These are phyloP conservation scores for Masnerella sp. DNA, from an alignment of 2,888 invertebrate species.

Conservation along the genomic window DNA sequence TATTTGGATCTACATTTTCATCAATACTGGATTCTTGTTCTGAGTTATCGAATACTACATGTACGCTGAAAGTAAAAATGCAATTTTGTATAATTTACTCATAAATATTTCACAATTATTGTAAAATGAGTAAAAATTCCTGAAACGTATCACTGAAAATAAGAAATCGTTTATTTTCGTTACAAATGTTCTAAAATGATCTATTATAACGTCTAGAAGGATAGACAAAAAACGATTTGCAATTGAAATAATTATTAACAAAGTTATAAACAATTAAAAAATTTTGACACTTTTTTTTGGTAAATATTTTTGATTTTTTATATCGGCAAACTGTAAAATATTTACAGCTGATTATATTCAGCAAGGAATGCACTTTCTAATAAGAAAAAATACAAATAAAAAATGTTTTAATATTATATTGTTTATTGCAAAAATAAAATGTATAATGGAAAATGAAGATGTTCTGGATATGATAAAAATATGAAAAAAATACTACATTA, in stretches of 20 bases:
- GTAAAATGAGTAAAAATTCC: too few relatives aligned
- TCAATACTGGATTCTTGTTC: too few relatives aligned
- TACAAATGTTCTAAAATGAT: neutral
- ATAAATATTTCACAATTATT: too few relatives aligned
- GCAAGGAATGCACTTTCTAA: neutral
- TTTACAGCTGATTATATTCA: neutral
- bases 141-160: too few relatives aligned
- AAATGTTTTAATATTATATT: neutral
- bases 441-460: neutral
- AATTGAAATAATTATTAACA: neutral
- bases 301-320: neutral
- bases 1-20: too few relatives aligned
- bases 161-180: too few relatives aligned
- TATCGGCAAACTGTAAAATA: neutral
- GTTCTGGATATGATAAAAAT: neutral
- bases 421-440: neutral
- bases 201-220: neutral
- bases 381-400: neutral
- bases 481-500: neutral
- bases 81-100: too few relatives aligned
- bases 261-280: neutral
- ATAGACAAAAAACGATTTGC: neutral
- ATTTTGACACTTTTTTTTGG: neutral
- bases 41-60: too few relatives aligned
- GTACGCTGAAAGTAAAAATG: too few relatives aligned